A percentile compares a stretch with the other conserved stretches of the same genome.
Conservation (phyloP, 2,113 vertebrate genomes). For the Burhinus bistriatus region DNA sequence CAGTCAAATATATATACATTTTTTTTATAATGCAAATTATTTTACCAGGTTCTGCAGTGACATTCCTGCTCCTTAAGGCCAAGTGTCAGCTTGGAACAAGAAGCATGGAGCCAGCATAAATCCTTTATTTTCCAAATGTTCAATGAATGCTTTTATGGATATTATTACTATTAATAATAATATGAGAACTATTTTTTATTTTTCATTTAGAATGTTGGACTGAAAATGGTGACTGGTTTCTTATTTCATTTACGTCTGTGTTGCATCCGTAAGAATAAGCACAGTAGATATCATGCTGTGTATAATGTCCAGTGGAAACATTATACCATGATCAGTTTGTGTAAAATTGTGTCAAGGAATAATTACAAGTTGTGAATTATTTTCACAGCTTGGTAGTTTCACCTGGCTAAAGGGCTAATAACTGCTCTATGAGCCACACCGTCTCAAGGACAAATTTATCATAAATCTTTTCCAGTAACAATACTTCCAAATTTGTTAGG, state of each 20-base stretch:
- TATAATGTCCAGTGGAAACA: neutral
- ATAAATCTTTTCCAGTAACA: neutral
- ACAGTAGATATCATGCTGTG: rapidly evolving
- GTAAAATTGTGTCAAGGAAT: neutral
- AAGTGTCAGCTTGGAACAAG: neutral
- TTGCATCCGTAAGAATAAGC: neutral
- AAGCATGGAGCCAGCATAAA: neutral
- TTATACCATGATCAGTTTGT: neutral
- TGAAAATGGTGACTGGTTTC: neutral
- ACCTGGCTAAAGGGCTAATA: neutral
- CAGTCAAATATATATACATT: neutral
- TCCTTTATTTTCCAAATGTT: neutral
- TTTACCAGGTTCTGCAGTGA: neutral
- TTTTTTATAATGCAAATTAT: neutral
- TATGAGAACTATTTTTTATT: neutral
- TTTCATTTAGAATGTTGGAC: neutral
- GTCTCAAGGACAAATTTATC: neutral
- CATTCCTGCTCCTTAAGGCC: neutral
- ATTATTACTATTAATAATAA: neutral
- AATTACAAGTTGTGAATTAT: neutral
- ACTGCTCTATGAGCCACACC: neutral
- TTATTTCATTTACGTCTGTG: neutral
- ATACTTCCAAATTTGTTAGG: neutral
- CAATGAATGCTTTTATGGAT: neutral
- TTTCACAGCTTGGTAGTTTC: neutral